Evolutionary conservation across 1,140 invertebrate genomes (phyloP).

Genomic region (Olivierus martensii): DNA sequence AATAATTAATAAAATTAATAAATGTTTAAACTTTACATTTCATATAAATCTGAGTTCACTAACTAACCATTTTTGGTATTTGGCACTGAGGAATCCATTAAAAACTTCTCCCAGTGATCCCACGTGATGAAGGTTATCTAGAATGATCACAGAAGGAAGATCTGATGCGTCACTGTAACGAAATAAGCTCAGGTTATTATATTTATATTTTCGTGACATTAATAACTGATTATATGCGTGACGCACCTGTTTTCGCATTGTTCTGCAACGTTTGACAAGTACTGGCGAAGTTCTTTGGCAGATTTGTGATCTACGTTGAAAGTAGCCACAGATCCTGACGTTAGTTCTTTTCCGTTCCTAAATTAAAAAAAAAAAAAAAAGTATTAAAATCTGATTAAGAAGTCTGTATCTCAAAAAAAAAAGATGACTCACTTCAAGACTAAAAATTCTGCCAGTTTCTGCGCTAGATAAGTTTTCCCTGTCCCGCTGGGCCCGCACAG

Average conservation of each 20-base stretch:
- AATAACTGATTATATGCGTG: too few relatives aligned
- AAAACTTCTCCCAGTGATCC: conserved; percentile 81
- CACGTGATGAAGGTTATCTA: conserved; percentile 92
- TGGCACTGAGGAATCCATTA: conserved; percentile 63
- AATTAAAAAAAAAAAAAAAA: too few relatives aligned
- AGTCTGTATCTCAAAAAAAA: too few relatives aligned
- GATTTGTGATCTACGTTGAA: conserved; percentile 84
- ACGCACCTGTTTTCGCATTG: conserved; percentile 46
- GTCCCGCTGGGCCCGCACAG: conserved; percentile 92
- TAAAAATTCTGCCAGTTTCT: conserved; percentile 80
- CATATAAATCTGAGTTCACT: too few relatives aligned
- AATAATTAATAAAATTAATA: too few relatives aligned
- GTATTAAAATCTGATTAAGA: too few relatives aligned
- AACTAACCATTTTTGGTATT: conserved; percentile 41
- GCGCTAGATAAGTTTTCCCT: conserved; percentile 89
- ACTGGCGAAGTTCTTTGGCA: conserved; percentile 80
- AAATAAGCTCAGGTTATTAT: too few relatives aligned
- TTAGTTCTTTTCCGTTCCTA: not conserved
- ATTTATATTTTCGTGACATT: too few relatives aligned
- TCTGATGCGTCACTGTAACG: conserved; percentile 31
- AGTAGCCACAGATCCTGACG: conserved; percentile 30
- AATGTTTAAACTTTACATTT: too few relatives aligned
- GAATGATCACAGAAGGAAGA: conserved; percentile 78
- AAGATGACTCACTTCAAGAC: conserved; percentile 31
- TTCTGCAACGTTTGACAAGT: conserved; percentile 78